Conservation (phyloP, 2,888 invertebrate species). For the Nephrotoma guestfalica region DNA sequence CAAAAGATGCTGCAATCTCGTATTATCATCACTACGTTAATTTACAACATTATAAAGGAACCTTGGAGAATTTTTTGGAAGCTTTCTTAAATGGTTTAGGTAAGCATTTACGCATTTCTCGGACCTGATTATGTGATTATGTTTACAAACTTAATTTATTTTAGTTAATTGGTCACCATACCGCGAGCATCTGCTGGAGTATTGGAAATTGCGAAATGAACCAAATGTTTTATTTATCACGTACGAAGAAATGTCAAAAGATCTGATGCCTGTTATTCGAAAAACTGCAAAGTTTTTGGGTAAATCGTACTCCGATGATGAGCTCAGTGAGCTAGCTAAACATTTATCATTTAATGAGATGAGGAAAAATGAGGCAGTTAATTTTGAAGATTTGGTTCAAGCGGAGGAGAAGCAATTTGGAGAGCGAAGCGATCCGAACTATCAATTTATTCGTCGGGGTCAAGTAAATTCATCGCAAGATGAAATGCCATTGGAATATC, state of each 20-base stretch:
- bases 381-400: background rate
- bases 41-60: background rate
- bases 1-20: background rate
- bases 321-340: conserved; percentile 17
- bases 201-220: no score
- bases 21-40: background rate
- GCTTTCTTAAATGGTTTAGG: no score
- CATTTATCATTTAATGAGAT: background rate
- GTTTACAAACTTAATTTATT: background rate
- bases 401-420: background rate
- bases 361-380: background rate
- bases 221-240: no score
- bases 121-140: background rate
- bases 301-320: conserved; percentile 15
- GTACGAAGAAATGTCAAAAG: conserved; percentile 23
- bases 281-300: conserved; percentile 21
- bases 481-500: background rate
- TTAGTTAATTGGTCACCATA: background rate
- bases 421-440: conserved; percentile 11
- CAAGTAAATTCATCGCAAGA: background rate
- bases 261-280: conserved; percentile 19
- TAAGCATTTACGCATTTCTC: no score
- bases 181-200: background rate
- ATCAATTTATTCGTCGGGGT: background rate
- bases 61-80: no score